These are phyloP conservation scores for Moxostoma hubbsi DNA, from an alignment of 2,797 vertebrate genomes.

Conservation along the genomic window DNA sequence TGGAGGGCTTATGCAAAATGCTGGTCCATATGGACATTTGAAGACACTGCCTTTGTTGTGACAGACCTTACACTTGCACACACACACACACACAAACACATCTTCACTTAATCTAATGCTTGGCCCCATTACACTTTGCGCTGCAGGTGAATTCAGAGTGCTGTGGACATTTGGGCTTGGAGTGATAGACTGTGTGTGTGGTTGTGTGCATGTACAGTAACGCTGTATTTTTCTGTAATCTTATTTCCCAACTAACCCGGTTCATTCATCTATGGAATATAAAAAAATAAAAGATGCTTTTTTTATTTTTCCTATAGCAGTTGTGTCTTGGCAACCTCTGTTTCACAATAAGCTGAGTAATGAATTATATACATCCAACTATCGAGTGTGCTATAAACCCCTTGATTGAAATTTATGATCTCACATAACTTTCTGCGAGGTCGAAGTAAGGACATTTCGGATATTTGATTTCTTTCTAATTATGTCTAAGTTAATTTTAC, in stretches of 20 bases:
- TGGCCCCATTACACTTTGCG: not conserved
- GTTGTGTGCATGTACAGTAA: not conserved
- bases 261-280: slow-evolving; percentile 11
- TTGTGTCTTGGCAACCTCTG: slow-evolving; percentile 34
- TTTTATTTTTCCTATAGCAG: slow-evolving; percentile 37
- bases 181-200: not conserved
- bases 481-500: slow-evolving; percentile 32
- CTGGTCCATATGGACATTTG: slow-evolving; percentile 48
- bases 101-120: not conserved
- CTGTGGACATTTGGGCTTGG: not conserved
- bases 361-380: slow-evolving; percentile 45
- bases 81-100: slow-evolving; percentile 16
- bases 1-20: slow-evolving; percentile 33
- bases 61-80: slow-evolving; percentile 27
- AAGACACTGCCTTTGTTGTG: slow-evolving; percentile 35
- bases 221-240: not conserved
- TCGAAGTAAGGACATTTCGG: slow-evolving; percentile 34
- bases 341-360: slow-evolving; percentile 44
- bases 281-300: slow-evolving; percentile 13
- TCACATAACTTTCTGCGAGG: slow-evolving; percentile 28
- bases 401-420: slow-evolving; percentile 47
- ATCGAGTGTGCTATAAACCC: slow-evolving; percentile 35
- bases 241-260: slow-evolving; percentile 18
- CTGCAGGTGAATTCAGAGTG: not conserved
- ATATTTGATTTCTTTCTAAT: slow-evolving; percentile 42